phyloP scores from a whole-genome alignment of 2,888 invertebrate species.

The Dilophus febrilis region DNA sequence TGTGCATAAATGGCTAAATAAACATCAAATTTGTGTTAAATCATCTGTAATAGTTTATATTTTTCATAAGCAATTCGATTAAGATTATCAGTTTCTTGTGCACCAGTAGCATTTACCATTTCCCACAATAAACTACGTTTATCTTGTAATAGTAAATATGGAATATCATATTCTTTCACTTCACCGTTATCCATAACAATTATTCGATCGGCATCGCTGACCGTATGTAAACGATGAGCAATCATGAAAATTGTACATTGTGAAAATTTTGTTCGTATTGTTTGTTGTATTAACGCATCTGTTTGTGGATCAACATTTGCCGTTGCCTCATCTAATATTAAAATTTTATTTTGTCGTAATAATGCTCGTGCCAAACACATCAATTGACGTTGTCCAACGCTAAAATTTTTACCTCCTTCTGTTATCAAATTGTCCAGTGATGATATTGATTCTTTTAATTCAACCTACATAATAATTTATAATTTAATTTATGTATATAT shows the following conservation, averaged over 20 bases:
- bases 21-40: too few relatives aligned
- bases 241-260: conserved; percentile 76
- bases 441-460: conserved; percentile 32
- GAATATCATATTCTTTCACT: conserved; percentile 56
- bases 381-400: conserved; percentile 49
- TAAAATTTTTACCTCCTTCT: conserved; percentile 41
- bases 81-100: conserved; percentile 15
- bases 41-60: too few relatives aligned
- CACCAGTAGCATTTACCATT: conserved; percentile 56
- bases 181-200: conserved; percentile 45
- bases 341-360: conserved; percentile 39
- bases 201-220: conserved; percentile 41
- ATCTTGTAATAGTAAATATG: conserved; percentile 43
- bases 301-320: conserved; percentile 60
- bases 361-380: conserved; percentile 50
- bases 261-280: conserved; percentile 58
- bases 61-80: conserved; percentile 1
- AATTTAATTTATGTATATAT: too few relatives aligned
- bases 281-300: conserved; percentile 64
- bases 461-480: conserved; percentile 32
- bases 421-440: conserved; percentile 37
- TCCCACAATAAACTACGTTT: conserved; percentile 41
- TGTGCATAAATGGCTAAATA: too few relatives aligned
- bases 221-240: conserved; percentile 77
- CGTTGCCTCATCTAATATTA: conserved; percentile 52